These are phyloP conservation scores for Muntiacus muntjak DNA, from an alignment of 2,113 vertebrate genomes.

Conservation along the genomic window DNA sequence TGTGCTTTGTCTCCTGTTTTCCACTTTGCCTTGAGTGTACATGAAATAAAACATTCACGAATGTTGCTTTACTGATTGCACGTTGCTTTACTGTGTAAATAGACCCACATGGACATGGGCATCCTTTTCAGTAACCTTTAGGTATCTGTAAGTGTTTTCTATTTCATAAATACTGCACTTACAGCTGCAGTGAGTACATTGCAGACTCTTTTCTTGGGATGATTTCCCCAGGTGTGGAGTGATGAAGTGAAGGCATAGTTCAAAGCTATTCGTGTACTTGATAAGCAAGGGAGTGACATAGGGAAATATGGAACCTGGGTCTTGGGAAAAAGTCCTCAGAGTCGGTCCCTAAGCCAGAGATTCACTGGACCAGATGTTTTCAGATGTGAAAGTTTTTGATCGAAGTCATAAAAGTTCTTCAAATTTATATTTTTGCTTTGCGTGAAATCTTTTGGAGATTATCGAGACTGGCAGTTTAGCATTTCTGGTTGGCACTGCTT, in stretches of 20 bases:
- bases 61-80: not conserved
- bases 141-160: not conserved
- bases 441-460: not conserved
- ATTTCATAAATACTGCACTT: not conserved
- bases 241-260: not conserved
- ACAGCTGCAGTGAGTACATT: not conserved
- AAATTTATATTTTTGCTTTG: not conserved
- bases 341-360: not conserved
- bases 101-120: accelerated
- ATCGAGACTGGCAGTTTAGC: not conserved
- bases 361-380: not conserved
- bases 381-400: not conserved
- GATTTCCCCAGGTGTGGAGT: not conserved
- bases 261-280: not conserved
- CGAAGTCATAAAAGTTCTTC: not conserved
- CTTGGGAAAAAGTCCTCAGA: not conserved
- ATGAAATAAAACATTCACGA: not conserved
- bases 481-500: not conserved
- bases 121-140: not conserved
- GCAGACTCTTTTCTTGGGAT: not conserved
- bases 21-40: not conserved
- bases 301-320: not conserved
- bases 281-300: not conserved
- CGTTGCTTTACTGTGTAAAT: not conserved
- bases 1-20: not conserved